These are phyloP conservation scores for Proales similis DNA, from an alignment of 1,140 invertebrate genomes.

Conservation along the genomic window DNA sequence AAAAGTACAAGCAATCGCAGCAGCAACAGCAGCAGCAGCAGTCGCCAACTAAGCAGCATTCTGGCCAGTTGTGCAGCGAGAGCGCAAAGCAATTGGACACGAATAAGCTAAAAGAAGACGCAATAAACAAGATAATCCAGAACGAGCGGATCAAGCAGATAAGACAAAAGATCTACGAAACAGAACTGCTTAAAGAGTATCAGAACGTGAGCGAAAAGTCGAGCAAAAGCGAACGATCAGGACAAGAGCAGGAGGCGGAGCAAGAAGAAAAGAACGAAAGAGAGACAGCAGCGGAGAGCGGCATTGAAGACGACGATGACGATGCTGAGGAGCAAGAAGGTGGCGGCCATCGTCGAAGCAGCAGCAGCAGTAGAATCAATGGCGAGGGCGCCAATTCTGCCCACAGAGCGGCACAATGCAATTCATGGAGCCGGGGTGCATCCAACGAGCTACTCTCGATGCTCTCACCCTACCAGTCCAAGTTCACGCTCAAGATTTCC, in stretches of 20 bases:
- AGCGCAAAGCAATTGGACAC: conserved; percentile 4
- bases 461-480: conserved; percentile 23
- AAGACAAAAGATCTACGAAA: conserved; percentile 26
- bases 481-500: conserved; percentile 82
- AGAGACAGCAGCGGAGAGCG: conserved; percentile 48
- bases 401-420: neutral
- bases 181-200: conserved; percentile 23
- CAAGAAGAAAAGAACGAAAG: conserved; percentile 47
- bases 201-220: conserved; percentile 4
- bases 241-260: conserved; percentile 40
- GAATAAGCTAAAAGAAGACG: conserved; percentile 35
- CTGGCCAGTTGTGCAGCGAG: neutral
- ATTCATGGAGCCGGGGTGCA: neutral
- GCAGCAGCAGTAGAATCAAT: too few relatives aligned
- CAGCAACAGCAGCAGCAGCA: neutral
- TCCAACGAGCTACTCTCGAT: conserved; percentile 10
- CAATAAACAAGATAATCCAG: conserved; percentile 21
- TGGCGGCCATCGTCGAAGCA: conserved; percentile 41
- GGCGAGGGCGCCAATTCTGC: neutral
- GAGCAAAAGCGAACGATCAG: conserved; percentile 29
- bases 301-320: conserved; percentile 43
- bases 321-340: conserved; percentile 19
- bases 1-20: conserved; percentile 32
- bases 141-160: conserved; percentile 37
- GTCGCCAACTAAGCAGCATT: neutral